A percentile compares a stretch with the other conserved stretches of the same genome.
These are phyloP conservation scores for Chrysolina americana DNA, from an alignment of 2,888 invertebrate species.

Conservation along the genomic window DNA sequence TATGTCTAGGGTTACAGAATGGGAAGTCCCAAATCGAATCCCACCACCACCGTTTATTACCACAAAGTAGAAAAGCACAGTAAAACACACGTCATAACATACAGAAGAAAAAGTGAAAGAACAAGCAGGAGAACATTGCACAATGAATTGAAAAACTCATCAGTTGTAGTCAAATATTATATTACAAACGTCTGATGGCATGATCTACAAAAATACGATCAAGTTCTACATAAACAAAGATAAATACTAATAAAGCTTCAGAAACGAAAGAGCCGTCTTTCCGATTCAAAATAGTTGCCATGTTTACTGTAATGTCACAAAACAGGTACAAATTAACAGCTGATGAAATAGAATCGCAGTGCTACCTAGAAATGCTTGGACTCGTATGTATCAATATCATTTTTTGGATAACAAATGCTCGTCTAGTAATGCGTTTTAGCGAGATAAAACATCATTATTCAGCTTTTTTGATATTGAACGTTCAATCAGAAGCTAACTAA, in stretches of 20 bases:
- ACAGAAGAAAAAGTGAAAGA: slow-evolving; percentile 10
- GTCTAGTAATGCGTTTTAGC: too few species aligned
- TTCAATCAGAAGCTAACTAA: too few species aligned
- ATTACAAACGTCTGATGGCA: slow-evolving; percentile 10
- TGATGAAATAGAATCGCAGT: too few species aligned
- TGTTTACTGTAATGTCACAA: slow-evolving; percentile 6
- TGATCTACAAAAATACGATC: slow-evolving; percentile 5
- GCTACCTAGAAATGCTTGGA: too few species aligned
- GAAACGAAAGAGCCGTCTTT: slow-evolving; percentile 19
- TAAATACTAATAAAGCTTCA: slow-evolving; percentile 10
- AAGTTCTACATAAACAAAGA: background rate
- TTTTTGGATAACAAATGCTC: too few species aligned
- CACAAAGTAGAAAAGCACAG: background rate
- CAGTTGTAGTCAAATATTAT: slow-evolving; percentile 10
- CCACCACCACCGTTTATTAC: background rate
- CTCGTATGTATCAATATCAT: too few species aligned
- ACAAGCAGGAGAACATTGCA: slow-evolving; percentile 34
- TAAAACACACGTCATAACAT: background rate
- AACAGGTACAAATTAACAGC: slow-evolving; percentile 1
- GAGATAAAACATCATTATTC: too few species aligned
- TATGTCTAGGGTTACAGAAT: background rate
- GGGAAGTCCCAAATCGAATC: background rate
- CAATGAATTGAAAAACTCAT: slow-evolving; percentile 26
- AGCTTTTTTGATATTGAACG: too few species aligned
- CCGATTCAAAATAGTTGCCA: slow-evolving; percentile 3